A percentile compares a stretch with the other conserved stretches of the same genome.
phyloP scores from a whole-genome alignment of 2,888 invertebrate species.

The Apodemia duryi region DNA sequence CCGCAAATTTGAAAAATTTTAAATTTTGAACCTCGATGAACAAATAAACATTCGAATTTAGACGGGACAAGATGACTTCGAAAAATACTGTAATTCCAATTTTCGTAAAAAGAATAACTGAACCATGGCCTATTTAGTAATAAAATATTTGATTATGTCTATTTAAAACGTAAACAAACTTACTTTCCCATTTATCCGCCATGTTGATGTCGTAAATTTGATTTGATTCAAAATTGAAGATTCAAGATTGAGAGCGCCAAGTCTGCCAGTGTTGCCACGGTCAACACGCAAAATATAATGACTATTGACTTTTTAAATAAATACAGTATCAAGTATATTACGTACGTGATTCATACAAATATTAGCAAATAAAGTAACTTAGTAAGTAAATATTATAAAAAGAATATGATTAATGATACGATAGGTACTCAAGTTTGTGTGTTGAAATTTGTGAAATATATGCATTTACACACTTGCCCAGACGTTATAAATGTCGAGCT shows the following conservation, averaged over 20 bases:
- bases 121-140: slow-evolving; percentile 17
- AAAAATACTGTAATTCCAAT: slow-evolving; percentile 29
- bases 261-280: slow-evolving; percentile 34
- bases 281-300: slow-evolving; percentile 22
- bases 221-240: slow-evolving; percentile 47
- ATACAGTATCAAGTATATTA: no score
- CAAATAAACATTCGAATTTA: slow-evolving; percentile 38
- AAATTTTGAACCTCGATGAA: slow-evolving; percentile 68
- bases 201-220: slow-evolving; percentile 82
- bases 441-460: no score
- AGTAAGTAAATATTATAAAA: no score
- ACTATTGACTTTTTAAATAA: no score
- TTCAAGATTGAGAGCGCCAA: slow-evolving; percentile 57
- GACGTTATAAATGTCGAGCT: no score
- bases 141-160: slow-evolving; percentile 21
- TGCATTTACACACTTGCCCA: no score
- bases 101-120: slow-evolving; percentile 29
- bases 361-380: no score
- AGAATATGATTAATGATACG: no score
- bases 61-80: slow-evolving; percentile 26
- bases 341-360: no score
- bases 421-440: no score
- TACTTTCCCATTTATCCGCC: slow-evolving; percentile 90
- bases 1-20: slow-evolving; percentile 75
- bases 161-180: slow-evolving; percentile 75